Base-by-base conservation (phyloP, 1,140 invertebrate genomes). In the Stegodyphus dumicola region DNA sequence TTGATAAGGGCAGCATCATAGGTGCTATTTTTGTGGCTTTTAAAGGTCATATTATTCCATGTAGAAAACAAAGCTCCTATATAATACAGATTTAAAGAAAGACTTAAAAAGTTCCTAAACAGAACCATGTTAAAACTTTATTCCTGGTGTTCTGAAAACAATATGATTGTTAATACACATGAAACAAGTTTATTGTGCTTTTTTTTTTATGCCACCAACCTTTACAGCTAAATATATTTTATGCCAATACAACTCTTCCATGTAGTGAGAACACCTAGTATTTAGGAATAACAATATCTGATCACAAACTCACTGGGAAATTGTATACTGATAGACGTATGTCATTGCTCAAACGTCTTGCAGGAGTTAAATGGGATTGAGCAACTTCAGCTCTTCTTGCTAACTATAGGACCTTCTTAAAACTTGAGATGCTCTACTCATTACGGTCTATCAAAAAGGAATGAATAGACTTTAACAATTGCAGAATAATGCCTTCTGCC, bases 21-120 rank as follows among this genome's bases (percentile, higher is more conserved):
- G 70, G 13, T 71, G 69, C 79, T 17, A 52, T 81, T 73, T 73
- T 81, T 49, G 77, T 70, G n/a, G 52, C 69, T 79, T 79, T 79
- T 7, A 79, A 79, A 51, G 52, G n/a, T 48, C 65, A 49, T 69
- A 79, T 48, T 51, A 79, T 70, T 54, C 77, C 54, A 65, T 79
- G 15, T 70, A 66, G 77, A 69, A 69, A 56, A 54, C n/a, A 9
- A 70, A 79, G 77, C 77, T 70, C 52, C n/a, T 70, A 48, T 70
- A 56, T 15, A 70, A 15, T 60, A 60, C 56, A 60, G 5, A 15
- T 10, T 5, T 60, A 60, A 60, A 60, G 56, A 60, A 15, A 60
- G 5, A 60, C 56, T 60, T 60, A 5, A 60, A 60, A 60, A 60
- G 5, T 1, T 15, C 5, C 1, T 60, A 60, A 60, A 60, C 56